Conservation (phyloP, 2,113 vertebrate species). For the Osmerus mordax region DNA sequence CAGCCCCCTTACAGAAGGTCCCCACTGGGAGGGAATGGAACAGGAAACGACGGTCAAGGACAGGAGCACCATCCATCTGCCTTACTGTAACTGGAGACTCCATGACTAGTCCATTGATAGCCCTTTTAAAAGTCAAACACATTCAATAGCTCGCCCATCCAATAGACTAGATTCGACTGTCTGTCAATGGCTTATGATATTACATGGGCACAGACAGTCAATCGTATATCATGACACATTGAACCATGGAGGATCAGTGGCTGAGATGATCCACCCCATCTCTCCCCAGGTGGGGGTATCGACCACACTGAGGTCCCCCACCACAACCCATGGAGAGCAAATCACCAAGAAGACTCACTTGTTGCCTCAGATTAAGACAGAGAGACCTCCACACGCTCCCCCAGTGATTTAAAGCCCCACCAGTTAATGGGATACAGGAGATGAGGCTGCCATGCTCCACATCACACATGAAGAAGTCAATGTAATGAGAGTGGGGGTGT, state of each 20-base stretch:
- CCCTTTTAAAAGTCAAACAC: no score
- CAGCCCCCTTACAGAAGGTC: no score
- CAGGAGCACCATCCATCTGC: no score
- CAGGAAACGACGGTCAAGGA: no score
- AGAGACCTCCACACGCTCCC: conserved; percentile 35
- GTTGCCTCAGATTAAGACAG: conserved; percentile 45
- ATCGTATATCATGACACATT: background rate
- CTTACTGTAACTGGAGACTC: no score
- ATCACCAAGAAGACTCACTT: conserved; percentile 17
- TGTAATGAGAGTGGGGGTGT: conserved; percentile 25
- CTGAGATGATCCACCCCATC: background rate
- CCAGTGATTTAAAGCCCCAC: conserved; percentile 18
- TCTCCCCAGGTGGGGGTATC: background rate
- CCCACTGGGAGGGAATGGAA: no score
- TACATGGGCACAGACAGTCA: no score
- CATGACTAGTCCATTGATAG: no score
- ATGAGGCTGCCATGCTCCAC: conserved; percentile 27
- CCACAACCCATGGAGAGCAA: conserved; percentile 14
- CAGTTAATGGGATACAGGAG: conserved; percentile 38
- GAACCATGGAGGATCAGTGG: background rate
- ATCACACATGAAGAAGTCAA: conserved; percentile 44
- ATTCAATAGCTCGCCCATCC: no score
- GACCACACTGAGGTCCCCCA: background rate
- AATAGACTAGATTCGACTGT: no score
- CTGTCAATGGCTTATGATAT: no score